Conservation (phyloP, 2,113 vertebrate genomes). For the Hypomesus transpacificus region DNA sequence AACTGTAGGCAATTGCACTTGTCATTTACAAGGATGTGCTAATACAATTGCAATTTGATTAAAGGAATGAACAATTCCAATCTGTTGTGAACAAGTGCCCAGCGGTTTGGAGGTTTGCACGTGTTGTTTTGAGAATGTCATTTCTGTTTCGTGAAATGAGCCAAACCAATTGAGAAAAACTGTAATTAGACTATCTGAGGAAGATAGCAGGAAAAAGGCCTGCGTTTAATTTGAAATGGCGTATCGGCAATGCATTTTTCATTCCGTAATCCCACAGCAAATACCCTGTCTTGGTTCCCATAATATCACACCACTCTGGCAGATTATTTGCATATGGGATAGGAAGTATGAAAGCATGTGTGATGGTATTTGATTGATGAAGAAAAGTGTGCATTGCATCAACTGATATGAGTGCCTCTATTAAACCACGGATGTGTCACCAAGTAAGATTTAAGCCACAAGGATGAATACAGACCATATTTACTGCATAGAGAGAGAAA, state of each 20-base stretch:
- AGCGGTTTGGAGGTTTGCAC: too few species aligned
- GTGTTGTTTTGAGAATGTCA: too few species aligned
- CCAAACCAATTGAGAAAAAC: too few species aligned
- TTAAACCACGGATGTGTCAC: conserved; percentile 39
- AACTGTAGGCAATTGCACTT: too few species aligned
- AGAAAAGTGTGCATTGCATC: conserved; percentile 60
- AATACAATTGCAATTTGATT: too few species aligned
- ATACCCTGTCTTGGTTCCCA: conserved; percentile 44
- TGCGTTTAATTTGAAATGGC: conserved; percentile 62
- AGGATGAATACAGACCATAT: conserved; percentile 39
- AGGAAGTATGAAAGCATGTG: conserved; percentile 44
- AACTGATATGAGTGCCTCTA: conserved; percentile 50
- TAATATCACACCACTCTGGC: conserved; percentile 50
- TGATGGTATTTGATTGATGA: conserved; percentile 63
- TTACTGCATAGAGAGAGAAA: conserved; percentile 39
- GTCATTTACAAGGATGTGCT: too few species aligned
- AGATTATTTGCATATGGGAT: conserved; percentile 64
- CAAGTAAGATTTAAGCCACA: conserved; percentile 44
- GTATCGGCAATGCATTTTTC: conserved; percentile 55
- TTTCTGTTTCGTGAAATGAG: too few species aligned
- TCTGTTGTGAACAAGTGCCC: too few species aligned
- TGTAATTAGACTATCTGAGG: conserved; percentile 62
- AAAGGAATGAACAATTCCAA: too few species aligned
- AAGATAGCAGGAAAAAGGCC: conserved; percentile 48
- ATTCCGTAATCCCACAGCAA: conserved; percentile 55